phyloP scores from a whole-genome alignment of 2,888 invertebrate species.

The Caenorhabditis uteleia region DNA sequence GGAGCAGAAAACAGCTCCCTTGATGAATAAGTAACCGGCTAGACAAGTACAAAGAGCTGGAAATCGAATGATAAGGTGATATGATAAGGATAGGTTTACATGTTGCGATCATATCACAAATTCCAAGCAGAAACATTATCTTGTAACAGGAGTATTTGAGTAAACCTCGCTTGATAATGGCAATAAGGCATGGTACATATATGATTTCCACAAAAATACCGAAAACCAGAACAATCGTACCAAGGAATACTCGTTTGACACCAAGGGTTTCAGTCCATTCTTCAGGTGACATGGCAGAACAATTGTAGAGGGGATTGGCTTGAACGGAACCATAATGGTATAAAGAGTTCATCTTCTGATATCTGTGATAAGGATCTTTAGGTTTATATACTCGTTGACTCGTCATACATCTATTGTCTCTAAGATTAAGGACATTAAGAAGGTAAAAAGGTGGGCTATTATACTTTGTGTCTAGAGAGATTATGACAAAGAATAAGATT shows the following conservation, averaged over 20 bases:
- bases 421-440: no score
- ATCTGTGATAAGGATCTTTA: no score
- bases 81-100: slow-evolving; percentile 19
- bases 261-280: slow-evolving; percentile 17
- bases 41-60: not conserved
- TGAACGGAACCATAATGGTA: slow-evolving; percentile 16
- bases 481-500: no score
- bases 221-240: slow-evolving; percentile 10
- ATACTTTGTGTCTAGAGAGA: no score
- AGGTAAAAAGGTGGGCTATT: no score
- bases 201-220: slow-evolving; percentile 18
- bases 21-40: slow-evolving; percentile 11
- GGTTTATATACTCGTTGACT: no score
- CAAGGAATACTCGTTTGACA: slow-evolving; percentile 8
- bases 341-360: slow-evolving; percentile 22
- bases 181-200: slow-evolving; percentile 16
- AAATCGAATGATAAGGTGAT: not conserved
- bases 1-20: slow-evolving; percentile 23
- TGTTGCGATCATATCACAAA: slow-evolving; percentile 23
- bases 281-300: slow-evolving; percentile 15
- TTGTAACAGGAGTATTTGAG: slow-evolving; percentile 28
- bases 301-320: slow-evolving; percentile 20
- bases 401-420: no score
- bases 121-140: slow-evolving; percentile 25
- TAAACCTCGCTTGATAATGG: slow-evolving; percentile 16